Conservation (phyloP, 1,140 invertebrate genomes). For the Drosophila chauvacae region DNA sequence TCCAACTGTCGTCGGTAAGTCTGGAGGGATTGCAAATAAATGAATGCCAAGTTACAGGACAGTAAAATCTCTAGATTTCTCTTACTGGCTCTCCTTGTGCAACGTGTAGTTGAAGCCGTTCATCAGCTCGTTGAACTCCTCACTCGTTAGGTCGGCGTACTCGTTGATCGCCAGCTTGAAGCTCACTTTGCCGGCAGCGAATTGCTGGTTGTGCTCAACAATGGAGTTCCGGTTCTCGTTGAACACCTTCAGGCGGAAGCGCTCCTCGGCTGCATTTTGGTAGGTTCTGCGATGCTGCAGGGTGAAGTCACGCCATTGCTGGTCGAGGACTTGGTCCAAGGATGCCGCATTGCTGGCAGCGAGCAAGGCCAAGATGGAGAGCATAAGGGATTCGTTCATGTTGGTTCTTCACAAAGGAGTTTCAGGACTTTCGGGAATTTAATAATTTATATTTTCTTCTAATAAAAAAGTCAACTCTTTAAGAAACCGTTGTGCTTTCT, state of each 20-base stretch:
- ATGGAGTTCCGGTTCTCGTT: not conserved
- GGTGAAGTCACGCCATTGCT: slow-evolving; percentile 2
- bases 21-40: not conserved
- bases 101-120: slow-evolving; percentile 1
- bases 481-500: not conserved
- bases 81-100: slow-evolving; percentile 6
- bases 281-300: not conserved
- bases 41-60: not conserved
- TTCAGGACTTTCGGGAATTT: not conserved
- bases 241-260: not conserved
- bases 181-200: not conserved
- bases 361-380: not conserved
- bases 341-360: not conserved
- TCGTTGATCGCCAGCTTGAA: slow-evolving; percentile 7
- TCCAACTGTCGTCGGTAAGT: not conserved
- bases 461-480: not conserved
- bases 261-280: not conserved
- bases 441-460: not conserved
- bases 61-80: not conserved
- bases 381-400: not conserved
- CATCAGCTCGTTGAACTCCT: slow-evolving; percentile 12
- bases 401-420: not conserved
- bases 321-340: not conserved
- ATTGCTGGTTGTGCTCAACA: not conserved
- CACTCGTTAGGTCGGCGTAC: slow-evolving; percentile 2